Evolutionary conservation across 1,140 invertebrate species (phyloP), one percentile per base, ranked within the genome.

Genomic region (Brachionus calyciflorus): DNA sequence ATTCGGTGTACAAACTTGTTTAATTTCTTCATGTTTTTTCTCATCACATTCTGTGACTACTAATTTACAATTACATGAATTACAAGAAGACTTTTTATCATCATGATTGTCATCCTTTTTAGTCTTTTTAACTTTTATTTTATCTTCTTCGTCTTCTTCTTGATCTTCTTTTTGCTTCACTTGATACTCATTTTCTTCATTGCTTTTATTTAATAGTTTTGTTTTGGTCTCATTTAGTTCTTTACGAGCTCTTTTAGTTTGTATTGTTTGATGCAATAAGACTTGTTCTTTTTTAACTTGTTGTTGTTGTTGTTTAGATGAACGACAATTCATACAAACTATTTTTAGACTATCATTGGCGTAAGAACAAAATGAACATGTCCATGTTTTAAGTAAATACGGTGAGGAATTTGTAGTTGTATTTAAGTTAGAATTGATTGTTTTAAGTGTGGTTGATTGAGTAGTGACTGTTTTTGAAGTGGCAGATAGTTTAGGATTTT

Each of bases 331-430:
- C 46, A 73, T 49, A 37, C 69, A 73, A 1, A 73, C 69, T 37
- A 73, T 51, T 73, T 73, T 73, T 19, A 73, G 19, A 24, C 69
- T 73, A 51, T 73, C 69, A 26, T 73, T 73, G 12, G 28, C 46
- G 33, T 17, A 73, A 26, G 17, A 41, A 26, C 69, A 73, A 49
- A 37, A 55, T 9, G 44, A 33, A 73, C 69, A 73, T 14, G 69
- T 73, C 69, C 69, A 73, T 73, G 46, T 37, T 51, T 49, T 73
- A 4, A 55, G 21, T n/a, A n/a, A n/a, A 37, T 49, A 55, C 10
- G 4, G 2, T 3, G 6, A n/a, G n/a, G n/a, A n/a, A n/a, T n/a
- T n/a, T n/a, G n/a, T n/a, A n/a, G n/a, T n/a, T n/a, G n/a, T 0
- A 30, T 55, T 73, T 21, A 19, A 14, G 4, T 69, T 26, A 5